A percentile compares a stretch with the other conserved stretches of the same genome.
Evolutionary conservation across 2,113 vertebrate genomes (phyloP).

Genomic region (Garra rufa): DNA sequence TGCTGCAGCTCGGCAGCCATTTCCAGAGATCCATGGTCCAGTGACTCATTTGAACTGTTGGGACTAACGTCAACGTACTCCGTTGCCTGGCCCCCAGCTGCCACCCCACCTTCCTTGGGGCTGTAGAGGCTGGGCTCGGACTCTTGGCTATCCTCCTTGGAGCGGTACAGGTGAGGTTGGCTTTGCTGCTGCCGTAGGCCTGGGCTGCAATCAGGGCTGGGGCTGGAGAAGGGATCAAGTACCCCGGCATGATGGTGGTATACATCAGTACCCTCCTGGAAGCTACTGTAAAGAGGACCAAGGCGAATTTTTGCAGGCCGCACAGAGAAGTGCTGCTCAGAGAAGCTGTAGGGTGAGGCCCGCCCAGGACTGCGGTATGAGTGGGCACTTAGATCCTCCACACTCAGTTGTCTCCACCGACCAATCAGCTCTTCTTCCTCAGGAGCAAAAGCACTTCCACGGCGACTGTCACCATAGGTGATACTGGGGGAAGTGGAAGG

Average conservation of each 20-base stretch:
- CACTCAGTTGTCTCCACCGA: slow-evolving; percentile 90
- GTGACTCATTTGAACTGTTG: slow-evolving; percentile 89
- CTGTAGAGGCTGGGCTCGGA: slow-evolving; percentile 84
- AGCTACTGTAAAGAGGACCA: slow-evolving; percentile 92
- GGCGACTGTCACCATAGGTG: slow-evolving; percentile 84
- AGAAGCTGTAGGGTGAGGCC: slow-evolving; percentile 88
- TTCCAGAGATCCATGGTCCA: slow-evolving; percentile 87
- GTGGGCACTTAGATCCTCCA: slow-evolving; percentile 90
- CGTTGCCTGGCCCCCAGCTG: slow-evolving; percentile 67
- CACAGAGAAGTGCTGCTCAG: slow-evolving; percentile 85
- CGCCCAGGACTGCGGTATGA: slow-evolving; percentile 82
- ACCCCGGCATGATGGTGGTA: slow-evolving; percentile 80
- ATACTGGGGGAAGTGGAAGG: slow-evolving; percentile 85
- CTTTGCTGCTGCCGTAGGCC: slow-evolving; percentile 80
- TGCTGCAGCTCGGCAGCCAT: slow-evolving; percentile 86
- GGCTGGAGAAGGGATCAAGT: slow-evolving; percentile 70
- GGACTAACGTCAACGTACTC: slow-evolving; percentile 87
- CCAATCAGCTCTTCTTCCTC: slow-evolving; percentile 83
- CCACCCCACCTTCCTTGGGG: slow-evolving; percentile 80
- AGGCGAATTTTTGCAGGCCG: slow-evolving; percentile 84
- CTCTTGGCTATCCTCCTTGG: slow-evolving; percentile 85
- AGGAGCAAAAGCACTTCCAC: slow-evolving; percentile 78
- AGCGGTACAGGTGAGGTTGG: slow-evolving; percentile 79
- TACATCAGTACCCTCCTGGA: slow-evolving; percentile 91
- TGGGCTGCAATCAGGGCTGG: slow-evolving; percentile 84